Base-by-base conservation (phyloP, 2,113 vertebrate species). In the Syngnathus scovelli region DNA sequence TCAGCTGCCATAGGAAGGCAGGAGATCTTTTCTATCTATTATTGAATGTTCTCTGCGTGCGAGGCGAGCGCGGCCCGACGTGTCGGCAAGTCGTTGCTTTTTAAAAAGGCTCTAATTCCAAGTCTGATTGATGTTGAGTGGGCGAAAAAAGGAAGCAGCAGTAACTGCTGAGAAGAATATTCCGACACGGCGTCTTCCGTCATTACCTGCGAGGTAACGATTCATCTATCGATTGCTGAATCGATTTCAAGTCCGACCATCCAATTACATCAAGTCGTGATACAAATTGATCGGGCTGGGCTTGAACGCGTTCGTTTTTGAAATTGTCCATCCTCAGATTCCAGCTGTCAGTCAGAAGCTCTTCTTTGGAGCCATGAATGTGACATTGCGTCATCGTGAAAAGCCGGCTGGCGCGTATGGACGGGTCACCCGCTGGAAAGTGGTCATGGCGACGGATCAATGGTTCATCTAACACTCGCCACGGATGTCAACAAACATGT, bases 351-450 rank as follows among this genome's bases (percentile, higher is more conserved):
- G 27, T 12, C 15, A 1, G 12, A 10, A 44, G 43, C 15, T 48
- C 38, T 19, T 13, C 59, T 13, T 21, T 41, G 19, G 80, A 84
- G 84, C 92, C 91, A 94, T 87, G 90, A 92, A 93, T 93, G 90
- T 91, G 91, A 93, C 87, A 90, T 90, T 92, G 91, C 89, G 94
- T 94, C 93, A 94, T 94, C 27, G 27, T 33, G 27, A 33, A 33
- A 33, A 33, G 27, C 27, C 27, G 27, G 27, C 27, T 27, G 27
- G 27, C 27, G 27, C 27, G 2, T 27, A 78, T n/a, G n/a, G n/a
- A n/a, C 75, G 77, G 79, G 81, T 70, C n/a, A 78, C 76, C 83
- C 68, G 62, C 69, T 77, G 83, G 77, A 78, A 72, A 66, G 82
- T 55, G 23, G 84, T 76, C 74, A 85, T 86, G 82, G 85, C 67